Evolutionary conservation across 2,888 invertebrate species (phyloP).

Genomic region (Oligia latruncula): DNA sequence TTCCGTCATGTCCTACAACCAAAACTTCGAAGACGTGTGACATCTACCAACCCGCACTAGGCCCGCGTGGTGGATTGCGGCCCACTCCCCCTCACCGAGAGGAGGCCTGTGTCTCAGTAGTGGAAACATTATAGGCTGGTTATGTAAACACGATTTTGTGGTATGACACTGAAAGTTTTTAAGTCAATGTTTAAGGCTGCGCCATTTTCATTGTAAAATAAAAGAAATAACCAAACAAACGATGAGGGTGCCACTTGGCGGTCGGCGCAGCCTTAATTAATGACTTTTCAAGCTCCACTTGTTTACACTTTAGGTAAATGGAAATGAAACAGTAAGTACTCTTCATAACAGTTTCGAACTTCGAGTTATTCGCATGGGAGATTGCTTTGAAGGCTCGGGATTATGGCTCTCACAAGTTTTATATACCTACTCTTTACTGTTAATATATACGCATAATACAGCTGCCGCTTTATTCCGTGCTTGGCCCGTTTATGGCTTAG

Average conservation of each 20-base stretch:
- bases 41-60: not conserved
- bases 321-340: slow-evolving; percentile 26
- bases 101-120: not conserved
- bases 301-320: slow-evolving; percentile 37
- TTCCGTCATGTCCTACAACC: not conserved
- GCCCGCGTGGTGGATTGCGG: not conserved
- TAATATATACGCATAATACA: slow-evolving; percentile 44
- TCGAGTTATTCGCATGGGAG: slow-evolving; percentile 32
- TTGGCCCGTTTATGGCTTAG: slow-evolving; percentile 38
- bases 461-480: slow-evolving; percentile 23
- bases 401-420: slow-evolving; percentile 7
- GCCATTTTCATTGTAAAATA: too few species aligned
- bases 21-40: not conserved
- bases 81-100: not conserved
- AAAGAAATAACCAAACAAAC: too few species aligned
- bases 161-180: slow-evolving; percentile 7
- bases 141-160: not conserved
- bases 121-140: not conserved
- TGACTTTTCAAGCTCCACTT: slow-evolving; percentile 38
- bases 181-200: slow-evolving; percentile 8
- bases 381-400: slow-evolving; percentile 10
- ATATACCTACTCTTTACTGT: slow-evolving; percentile 33
- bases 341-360: slow-evolving; percentile 19
- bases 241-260: too few species aligned
- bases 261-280: not conserved